phyloP scores from a whole-genome alignment of 2,888 invertebrate species.

The Rhopalosiphum nymphaeae region DNA sequence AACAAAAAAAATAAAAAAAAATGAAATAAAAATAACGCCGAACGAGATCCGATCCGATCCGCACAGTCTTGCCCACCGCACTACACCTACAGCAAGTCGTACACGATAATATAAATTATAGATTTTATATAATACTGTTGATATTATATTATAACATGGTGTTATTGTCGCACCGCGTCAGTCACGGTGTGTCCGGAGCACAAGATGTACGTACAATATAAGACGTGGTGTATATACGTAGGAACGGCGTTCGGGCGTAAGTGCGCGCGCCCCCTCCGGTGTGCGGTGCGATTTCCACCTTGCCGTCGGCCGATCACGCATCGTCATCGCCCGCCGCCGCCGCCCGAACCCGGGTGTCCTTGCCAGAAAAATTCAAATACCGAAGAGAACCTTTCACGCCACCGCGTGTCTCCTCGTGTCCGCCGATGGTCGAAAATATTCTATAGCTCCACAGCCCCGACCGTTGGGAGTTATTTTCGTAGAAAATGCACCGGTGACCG shows the following conservation, averaged over 20 bases:
- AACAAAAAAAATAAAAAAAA: neutral
- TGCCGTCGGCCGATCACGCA: constrained; percentile 34
- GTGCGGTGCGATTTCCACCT: constrained; percentile 58
- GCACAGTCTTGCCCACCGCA: neutral
- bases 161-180: neutral
- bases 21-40: too few relatives aligned
- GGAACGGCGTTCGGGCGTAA: constrained; percentile 1
- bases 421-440: neutral
- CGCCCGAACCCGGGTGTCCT: constrained; percentile 55
- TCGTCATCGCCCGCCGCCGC: constrained; percentile 40
- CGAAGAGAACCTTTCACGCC: constrained; percentile 45
- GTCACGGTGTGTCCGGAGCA: neutral
- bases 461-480: constrained; percentile 6
- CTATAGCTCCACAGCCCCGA: neutral
- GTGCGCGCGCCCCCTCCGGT: constrained; percentile 4
- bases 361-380: constrained; percentile 53
- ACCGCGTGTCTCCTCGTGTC: neutral
- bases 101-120: neutral
- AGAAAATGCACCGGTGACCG: neutral
- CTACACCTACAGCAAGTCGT: neutral
- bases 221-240: neutral
- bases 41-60: neutral
- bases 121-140: neutral
- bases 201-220: neutral
- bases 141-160: neutral